Percentiles rank a stretch among this genome's conserved stretches.
Conservation (phyloP, 2,797 vertebrate genomes). For the Thripadectes ignobilis region DNA sequence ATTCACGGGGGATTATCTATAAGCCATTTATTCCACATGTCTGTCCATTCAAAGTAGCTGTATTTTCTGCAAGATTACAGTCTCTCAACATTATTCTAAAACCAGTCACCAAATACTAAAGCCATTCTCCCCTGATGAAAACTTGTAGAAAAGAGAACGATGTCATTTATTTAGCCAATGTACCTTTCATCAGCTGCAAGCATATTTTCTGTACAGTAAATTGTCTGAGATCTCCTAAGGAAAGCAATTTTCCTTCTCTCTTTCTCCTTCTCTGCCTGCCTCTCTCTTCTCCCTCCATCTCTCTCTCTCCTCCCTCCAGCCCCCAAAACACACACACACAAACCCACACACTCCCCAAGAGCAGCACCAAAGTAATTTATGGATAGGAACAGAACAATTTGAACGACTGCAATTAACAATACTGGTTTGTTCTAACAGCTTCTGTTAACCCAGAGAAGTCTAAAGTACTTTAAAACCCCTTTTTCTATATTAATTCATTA, state of each 20-base stretch:
- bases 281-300: background rate
- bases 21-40: conserved; percentile 37
- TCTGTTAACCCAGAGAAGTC: background rate
- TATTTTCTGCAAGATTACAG: conserved; percentile 28
- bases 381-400: background rate
- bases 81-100: conserved; percentile 15
- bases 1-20: conserved; percentile 44
- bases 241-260: background rate
- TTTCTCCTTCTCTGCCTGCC: background rate
- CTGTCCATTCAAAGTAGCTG: conserved; percentile 30
- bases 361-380: background rate
- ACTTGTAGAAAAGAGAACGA: background rate
- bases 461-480: background rate
- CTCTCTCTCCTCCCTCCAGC: background rate
- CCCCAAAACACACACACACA: background rate
- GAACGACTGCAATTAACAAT: background rate
- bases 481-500: background rate
- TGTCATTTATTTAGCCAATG: background rate
- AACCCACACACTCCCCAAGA: background rate
- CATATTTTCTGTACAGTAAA: background rate
- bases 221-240: background rate
- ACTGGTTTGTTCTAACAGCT: background rate
- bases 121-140: background rate
- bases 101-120: background rate
- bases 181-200: background rate